A percentile compares a stretch with the other conserved stretches of the same genome.
Conservation (phyloP, 1,140 invertebrate genomes). For the Uloborus diversus region DNA sequence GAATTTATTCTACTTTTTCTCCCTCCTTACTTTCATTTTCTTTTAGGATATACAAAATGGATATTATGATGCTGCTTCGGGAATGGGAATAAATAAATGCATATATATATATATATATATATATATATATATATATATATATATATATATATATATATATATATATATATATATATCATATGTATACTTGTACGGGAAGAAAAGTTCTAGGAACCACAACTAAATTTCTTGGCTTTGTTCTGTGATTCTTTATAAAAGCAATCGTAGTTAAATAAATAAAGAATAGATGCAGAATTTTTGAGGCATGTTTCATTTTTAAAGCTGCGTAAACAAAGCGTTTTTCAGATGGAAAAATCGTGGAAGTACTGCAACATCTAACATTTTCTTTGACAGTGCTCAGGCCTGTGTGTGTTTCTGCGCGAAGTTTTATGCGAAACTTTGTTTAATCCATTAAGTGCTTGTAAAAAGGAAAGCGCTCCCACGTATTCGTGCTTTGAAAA, state of each 20-base stretch:
- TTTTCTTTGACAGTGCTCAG: not conserved
- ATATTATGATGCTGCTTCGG: conserved; percentile 38
- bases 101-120: no score
- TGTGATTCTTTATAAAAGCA: not conserved
- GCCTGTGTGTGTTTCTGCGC: not conserved
- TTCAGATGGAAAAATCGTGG: not conserved
- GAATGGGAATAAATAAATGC: not conserved
- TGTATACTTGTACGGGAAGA: not conserved
- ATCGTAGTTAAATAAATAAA: conserved; percentile 2
- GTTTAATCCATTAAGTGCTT: not conserved
- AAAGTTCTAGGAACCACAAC: not conserved
- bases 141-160: no score
- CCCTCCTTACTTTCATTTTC: not conserved
- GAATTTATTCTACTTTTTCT: not conserved
- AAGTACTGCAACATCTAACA: not conserved
- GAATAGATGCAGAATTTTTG: not conserved
- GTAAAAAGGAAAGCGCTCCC: no score
- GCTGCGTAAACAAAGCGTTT: conserved; percentile 27
- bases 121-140: no score
- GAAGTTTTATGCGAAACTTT: not conserved
- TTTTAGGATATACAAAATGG: conserved; percentile 24
- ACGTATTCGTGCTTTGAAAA: no score
- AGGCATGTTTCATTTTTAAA: conserved; percentile 35
- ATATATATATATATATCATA: not conserved
- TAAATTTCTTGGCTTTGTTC: conserved; percentile 40